A percentile compares a stretch with the other conserved stretches of the same genome.
Evolutionary conservation across 2,113 vertebrate genomes (phyloP).

Genomic region (Uria aalge): DNA sequence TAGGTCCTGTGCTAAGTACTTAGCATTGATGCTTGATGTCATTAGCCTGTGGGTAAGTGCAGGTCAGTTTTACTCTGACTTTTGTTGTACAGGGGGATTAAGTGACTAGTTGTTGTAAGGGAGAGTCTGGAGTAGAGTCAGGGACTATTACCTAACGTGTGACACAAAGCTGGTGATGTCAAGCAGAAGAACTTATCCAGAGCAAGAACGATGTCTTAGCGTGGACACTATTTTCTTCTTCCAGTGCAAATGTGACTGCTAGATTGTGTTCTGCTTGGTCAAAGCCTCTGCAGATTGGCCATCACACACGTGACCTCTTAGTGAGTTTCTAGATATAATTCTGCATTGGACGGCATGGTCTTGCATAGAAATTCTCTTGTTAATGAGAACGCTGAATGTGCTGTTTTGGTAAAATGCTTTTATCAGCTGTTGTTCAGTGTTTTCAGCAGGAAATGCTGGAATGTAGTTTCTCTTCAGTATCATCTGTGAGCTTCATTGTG

Average conservation of each 20-base stretch:
- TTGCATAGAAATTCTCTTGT: conserved; percentile 1
- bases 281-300: background rate
- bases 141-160: background rate
- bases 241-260: background rate
- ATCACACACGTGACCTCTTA: background rate
- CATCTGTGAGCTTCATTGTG: background rate
- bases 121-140: background rate
- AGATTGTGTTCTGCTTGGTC: background rate
- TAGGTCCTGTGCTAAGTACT: background rate
- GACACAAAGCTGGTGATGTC: background rate
- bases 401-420: conserved; percentile 29
- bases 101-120: background rate
- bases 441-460: conserved; percentile 21
- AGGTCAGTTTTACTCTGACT: background rate
- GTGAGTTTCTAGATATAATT: background rate
- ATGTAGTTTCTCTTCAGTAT: background rate
- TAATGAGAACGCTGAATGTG: conserved; percentile 21
- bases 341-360: conserved; percentile 8
- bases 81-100: background rate
- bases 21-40: background rate
- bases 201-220: background rate
- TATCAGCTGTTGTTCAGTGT: conserved; percentile 3
- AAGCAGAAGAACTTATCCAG: background rate
- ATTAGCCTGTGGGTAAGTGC: background rate
- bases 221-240: background rate